Evolutionary conservation across 2,113 vertebrate genomes (phyloP).

Genomic region (Pardalotus punctatus): DNA sequence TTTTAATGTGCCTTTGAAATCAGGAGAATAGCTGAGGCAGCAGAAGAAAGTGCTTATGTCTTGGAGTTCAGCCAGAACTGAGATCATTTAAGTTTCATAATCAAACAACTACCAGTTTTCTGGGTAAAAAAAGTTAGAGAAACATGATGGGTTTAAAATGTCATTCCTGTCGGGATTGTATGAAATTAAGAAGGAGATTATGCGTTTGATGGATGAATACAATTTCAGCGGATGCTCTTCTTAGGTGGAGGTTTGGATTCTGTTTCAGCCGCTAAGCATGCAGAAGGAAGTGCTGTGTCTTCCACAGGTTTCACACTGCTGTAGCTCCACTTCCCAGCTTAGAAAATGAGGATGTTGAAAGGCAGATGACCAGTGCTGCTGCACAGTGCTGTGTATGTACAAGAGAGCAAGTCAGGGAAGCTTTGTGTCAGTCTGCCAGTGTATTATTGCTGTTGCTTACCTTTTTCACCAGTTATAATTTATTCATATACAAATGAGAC

Average conservation of each 20-base stretch:
- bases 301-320: not conserved
- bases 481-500: not conserved
- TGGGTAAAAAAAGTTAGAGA: slow-evolving; percentile 42
- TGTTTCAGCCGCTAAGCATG: not conserved
- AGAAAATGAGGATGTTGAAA: not conserved
- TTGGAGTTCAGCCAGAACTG: slow-evolving; percentile 77
- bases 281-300: not conserved
- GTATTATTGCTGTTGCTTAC: not conserved
- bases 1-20: slow-evolving; percentile 85
- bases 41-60: slow-evolving; percentile 74
- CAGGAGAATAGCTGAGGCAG: slow-evolving; percentile 79
- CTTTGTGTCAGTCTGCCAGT: not conserved
- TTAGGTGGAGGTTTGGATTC: not conserved
- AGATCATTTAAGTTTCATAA: slow-evolving; percentile 75
- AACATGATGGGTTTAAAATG: slow-evolving; percentile 19
- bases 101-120: slow-evolving; percentile 43
- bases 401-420: not conserved
- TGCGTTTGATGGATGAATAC: not conserved
- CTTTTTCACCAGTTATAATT: not conserved
- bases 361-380: not conserved
- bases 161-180: slow-evolving; percentile 10
- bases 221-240: not conserved
- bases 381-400: rapidly evolving
- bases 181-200: slow-evolving; percentile 29
- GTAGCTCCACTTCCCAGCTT: not conserved